A percentile compares a stretch with the other conserved stretches of the same genome.
These are phyloP conservation scores for Lucilia sericata DNA, from an alignment of 1,140 invertebrate genomes.

Conservation along the genomic window DNA sequence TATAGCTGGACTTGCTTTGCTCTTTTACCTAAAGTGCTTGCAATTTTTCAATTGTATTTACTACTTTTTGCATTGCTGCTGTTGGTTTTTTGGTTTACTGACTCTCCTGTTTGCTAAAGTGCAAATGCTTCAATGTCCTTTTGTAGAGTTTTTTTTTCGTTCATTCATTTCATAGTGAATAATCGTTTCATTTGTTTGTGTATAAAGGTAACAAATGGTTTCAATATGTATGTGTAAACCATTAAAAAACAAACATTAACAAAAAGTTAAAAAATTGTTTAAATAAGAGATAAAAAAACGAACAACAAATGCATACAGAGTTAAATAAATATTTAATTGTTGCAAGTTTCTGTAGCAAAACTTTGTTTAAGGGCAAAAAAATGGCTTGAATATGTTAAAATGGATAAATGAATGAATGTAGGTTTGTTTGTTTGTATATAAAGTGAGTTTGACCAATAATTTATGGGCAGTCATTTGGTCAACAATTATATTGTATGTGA, in stretches of 20 bases:
- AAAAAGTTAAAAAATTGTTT: constrained; percentile 22
- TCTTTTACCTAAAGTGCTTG: constrained; percentile 64
- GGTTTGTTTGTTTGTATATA: constrained; percentile 43
- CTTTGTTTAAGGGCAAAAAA: neutral
- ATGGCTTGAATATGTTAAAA: neutral
- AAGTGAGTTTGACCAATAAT: constrained; percentile 59
- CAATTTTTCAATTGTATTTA: constrained; percentile 65
- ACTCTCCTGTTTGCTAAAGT: neutral
- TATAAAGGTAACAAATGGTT: constrained; percentile 41
- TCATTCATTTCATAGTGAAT: neutral
- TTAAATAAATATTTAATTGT: constrained; percentile 68
- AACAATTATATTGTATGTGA: constrained; percentile 45
- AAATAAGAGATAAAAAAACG: constrained; percentile 43
- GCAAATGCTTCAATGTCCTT: neutral
- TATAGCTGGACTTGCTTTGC: neutral
- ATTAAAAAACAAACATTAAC: no score
- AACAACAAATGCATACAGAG: constrained; percentile 47
- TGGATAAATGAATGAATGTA: neutral
- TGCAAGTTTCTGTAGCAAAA: constrained; percentile 60
- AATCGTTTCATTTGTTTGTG: neutral
- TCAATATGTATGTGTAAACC: neutral
- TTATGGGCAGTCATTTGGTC: constrained; percentile 65
- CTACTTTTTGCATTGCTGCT: neutral
- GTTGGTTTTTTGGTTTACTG: neutral
- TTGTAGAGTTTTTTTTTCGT: neutral